phyloP scores from a whole-genome alignment of 2,797 vertebrate genomes.

The Eleutherodactylus coqui region DNA sequence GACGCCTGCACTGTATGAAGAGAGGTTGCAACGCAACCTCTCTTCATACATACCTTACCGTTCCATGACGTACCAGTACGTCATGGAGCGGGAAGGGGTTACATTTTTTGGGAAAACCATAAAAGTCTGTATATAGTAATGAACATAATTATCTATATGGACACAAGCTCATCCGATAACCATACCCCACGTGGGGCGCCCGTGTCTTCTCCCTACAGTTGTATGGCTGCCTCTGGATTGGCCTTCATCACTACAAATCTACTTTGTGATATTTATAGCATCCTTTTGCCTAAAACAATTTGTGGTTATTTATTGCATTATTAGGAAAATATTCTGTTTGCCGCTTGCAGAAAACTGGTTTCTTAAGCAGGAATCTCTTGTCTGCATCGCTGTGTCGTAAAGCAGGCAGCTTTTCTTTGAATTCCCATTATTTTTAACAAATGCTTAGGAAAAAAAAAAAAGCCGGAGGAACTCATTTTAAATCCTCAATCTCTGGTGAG shows the following conservation, averaged over 20 bases:
- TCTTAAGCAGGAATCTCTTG: neutral
- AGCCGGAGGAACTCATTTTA: conserved; percentile 29
- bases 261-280: neutral
- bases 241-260: neutral
- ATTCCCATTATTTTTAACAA: conserved; percentile 54
- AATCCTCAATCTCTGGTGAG: conserved; percentile 45
- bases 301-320: conserved; percentile 28
- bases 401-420: conserved; percentile 48
- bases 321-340: conserved; percentile 30
- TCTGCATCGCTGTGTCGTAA: conserved; percentile 13
- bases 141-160: neutral
- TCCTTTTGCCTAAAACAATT: conserved; percentile 12
- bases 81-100: too few relatives aligned
- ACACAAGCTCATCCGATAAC: neutral
- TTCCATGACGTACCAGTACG: too few relatives aligned
- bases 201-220: neutral
- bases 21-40: too few relatives aligned
- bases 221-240: neutral
- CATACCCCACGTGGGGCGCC: neutral
- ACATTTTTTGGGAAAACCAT: too few relatives aligned
- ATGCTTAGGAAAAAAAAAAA: neutral
- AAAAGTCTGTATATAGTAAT: too few relatives aligned
- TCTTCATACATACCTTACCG: too few relatives aligned
- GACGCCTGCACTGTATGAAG: too few relatives aligned
- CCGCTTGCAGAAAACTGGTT: conserved; percentile 9